Percentiles rank a stretch among this genome's conserved stretches.
phyloP scores from a whole-genome alignment of 2,888 invertebrate genomes.

The Tryphoninae sp. region DNA sequence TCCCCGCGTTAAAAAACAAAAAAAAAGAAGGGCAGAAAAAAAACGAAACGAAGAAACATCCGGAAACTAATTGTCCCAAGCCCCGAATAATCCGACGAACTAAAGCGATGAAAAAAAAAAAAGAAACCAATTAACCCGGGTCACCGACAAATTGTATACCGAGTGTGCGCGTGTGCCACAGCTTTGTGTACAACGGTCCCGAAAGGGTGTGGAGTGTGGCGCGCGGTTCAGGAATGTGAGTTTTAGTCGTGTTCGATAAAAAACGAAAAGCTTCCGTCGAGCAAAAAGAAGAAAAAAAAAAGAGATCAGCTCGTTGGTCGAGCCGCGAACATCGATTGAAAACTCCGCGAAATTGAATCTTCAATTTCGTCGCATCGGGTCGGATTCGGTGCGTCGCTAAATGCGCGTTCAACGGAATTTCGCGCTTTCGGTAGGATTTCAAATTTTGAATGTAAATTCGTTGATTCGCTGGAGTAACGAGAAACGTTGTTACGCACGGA shows the following conservation, averaged over 20 bases:
- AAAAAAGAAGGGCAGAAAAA: background rate
- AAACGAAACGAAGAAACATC: constrained; percentile 1
- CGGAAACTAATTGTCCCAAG: constrained; percentile 32
- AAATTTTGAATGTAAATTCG: background rate
- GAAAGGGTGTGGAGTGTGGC: background rate
- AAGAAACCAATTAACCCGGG: constrained; percentile 55
- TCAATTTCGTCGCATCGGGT: background rate
- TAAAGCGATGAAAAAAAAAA: constrained; percentile 5
- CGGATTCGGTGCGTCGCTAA: background rate
- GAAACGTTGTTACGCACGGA: background rate
- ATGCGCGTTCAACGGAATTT: background rate
- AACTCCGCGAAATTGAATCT: constrained; percentile 26
- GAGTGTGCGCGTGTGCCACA: background rate
- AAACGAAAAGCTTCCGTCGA: background rate
- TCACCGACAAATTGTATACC: constrained; percentile 43
- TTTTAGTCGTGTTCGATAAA: background rate
- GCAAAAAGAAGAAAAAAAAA: background rate
- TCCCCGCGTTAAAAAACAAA: background rate
- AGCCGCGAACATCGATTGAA: constrained; percentile 32
- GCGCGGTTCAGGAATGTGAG: background rate
- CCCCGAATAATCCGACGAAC: constrained; percentile 35
- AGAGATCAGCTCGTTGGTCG: background rate
- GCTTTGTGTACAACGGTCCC: background rate
- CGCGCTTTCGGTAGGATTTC: background rate
- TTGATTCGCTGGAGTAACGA: background rate